Percentiles rank a stretch among this genome's conserved stretches.
These are phyloP conservation scores for Hapalemur alaotrensis DNA, from an alignment of 2,797 vertebrate genomes.

Conservation along the genomic window DNA sequence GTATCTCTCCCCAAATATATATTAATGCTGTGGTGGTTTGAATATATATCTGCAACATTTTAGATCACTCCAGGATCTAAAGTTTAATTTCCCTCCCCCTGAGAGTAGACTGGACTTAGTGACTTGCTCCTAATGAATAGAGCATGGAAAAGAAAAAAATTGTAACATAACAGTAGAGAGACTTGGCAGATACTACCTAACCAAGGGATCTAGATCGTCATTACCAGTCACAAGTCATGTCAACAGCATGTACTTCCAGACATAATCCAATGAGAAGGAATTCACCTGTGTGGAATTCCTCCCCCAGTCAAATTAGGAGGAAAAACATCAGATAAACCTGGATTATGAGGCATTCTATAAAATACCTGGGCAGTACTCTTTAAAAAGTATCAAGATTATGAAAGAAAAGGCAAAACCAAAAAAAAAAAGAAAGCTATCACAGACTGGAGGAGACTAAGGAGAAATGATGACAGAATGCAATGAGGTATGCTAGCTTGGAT, in stretches of 20 bases:
- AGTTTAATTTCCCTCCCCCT: background rate
- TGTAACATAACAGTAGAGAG: background rate
- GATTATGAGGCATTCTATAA: background rate
- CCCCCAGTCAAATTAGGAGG: background rate
- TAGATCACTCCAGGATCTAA: background rate
- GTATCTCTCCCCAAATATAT: background rate
- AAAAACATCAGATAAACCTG: background rate
- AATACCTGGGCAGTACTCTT: background rate
- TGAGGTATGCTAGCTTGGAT: background rate
- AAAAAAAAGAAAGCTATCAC: background rate
- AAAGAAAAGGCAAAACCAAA: background rate
- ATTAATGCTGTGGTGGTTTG: background rate
- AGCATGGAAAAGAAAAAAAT: background rate
- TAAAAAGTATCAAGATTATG: background rate
- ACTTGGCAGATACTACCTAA: background rate
- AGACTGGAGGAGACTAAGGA: background rate
- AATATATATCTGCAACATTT: background rate
- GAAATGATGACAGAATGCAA: background rate
- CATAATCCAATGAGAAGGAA: background rate
- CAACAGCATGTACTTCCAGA: background rate
- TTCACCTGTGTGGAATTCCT: background rate
- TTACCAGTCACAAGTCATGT: background rate
- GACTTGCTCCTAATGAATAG: background rate
- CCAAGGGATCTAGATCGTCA: background rate
- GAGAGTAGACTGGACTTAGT: background rate